Percentiles rank a stretch among this genome's conserved stretches.
phyloP scores from a whole-genome alignment of 2,113 vertebrate species.

The Aleadryas rufinucha region DNA sequence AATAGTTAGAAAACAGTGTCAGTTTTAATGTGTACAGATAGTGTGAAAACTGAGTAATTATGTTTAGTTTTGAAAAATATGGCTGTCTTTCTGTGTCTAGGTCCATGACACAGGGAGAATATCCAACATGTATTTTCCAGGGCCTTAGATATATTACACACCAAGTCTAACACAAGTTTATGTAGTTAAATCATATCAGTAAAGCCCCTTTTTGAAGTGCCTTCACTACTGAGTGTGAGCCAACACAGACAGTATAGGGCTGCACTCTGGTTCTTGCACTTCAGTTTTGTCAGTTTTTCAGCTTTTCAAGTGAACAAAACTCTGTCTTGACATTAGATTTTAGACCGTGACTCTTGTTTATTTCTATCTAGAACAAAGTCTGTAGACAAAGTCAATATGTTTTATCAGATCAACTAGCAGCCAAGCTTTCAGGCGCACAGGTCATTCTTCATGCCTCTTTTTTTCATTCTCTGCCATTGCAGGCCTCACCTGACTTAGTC shows the following conservation, averaged over 20 bases:
- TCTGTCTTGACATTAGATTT: not conserved
- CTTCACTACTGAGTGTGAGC: not conserved
- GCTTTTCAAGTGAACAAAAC: not conserved
- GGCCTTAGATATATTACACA: not conserved
- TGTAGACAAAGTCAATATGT: not conserved
- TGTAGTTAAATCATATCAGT: conserved; percentile 2
- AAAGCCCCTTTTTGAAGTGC: not conserved
- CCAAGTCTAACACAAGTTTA: not conserved
- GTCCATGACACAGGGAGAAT: not conserved
- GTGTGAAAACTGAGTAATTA: not conserved
- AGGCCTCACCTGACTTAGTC: not conserved
- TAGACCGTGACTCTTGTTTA: not conserved
- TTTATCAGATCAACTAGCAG: not conserved
- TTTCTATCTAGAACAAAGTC: not conserved
- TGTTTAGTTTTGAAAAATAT: not conserved
- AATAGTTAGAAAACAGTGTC: not conserved
- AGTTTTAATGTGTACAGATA: not conserved
- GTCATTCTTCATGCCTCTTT: not conserved
- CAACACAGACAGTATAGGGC: not conserved
- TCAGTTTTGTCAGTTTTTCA: not conserved
- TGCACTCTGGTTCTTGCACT: not conserved
- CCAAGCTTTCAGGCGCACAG: not conserved
- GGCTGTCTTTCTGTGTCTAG: not conserved
- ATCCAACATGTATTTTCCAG: not conserved
- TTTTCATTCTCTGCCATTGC: not conserved